These are phyloP conservation scores for Cheilosia urbana DNA, from an alignment of 2,888 invertebrate genomes.

Conservation along the genomic window DNA sequence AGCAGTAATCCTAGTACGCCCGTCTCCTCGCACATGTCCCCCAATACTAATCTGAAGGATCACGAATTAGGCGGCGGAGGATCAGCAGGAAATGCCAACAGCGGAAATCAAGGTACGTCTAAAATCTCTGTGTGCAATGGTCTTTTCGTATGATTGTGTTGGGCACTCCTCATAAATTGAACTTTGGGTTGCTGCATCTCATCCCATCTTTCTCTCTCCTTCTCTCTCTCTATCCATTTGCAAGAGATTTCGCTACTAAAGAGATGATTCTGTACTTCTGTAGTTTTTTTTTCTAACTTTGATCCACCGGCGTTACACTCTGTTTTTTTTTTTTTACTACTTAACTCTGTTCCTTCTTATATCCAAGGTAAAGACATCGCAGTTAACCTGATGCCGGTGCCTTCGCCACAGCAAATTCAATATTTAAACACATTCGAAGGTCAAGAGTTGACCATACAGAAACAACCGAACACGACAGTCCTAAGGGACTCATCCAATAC, in stretches of 20 bases:
- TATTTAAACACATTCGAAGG: constrained; percentile 98
- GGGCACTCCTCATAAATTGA: neutral
- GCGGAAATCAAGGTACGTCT: constrained; percentile 70
- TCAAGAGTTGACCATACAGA: constrained; percentile 97
- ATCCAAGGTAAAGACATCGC: constrained; percentile 69
- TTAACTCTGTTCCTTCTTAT: constrained; percentile 9
- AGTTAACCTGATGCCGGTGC: constrained; percentile 95
- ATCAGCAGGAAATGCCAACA: constrained; percentile 53
- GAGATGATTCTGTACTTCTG: neutral
- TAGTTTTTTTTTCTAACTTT: neutral
- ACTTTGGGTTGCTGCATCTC: neutral
- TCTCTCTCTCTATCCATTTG: neutral
- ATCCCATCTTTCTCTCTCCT: neutral
- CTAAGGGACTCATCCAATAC: constrained; percentile 56
- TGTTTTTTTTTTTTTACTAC: neutral
- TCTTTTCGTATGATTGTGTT: neutral
- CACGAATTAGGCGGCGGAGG: constrained; percentile 77
- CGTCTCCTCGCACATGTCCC: constrained; percentile 87
- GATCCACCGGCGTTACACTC: neutral
- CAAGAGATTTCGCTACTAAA: neutral
- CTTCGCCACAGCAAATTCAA: constrained; percentile 97
- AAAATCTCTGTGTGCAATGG: neutral
- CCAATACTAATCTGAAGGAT: constrained; percentile 84
- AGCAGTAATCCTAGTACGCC: constrained; percentile 90
- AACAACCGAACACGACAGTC: constrained; percentile 93